phyloP scores from a whole-genome alignment of 2,888 invertebrate genomes.

The Pharmacophagus antenor region DNA sequence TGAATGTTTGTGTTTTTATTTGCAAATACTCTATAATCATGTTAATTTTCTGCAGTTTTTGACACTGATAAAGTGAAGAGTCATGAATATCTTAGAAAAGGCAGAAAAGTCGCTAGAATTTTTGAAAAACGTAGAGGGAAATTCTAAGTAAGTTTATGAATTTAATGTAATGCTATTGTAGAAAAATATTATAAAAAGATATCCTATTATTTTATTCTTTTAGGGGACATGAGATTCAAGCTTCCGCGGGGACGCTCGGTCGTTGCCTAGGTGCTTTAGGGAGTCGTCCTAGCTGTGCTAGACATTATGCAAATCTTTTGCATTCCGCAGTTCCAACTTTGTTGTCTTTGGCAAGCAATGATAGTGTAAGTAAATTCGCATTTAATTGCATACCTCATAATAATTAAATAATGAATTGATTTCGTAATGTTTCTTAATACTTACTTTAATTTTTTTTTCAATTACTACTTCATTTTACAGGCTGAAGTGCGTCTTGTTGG shows the following conservation, averaged over 20 bases:
- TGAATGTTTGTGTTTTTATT: constrained; percentile 41
- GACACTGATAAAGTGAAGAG: constrained; percentile 31
- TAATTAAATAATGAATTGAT: constrained; percentile 8
- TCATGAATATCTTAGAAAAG: constrained; percentile 74
- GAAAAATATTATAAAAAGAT: background rate
- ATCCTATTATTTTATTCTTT: constrained; percentile 15
- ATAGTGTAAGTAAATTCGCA: constrained; percentile 64
- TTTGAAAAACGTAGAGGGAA: constrained; percentile 63
- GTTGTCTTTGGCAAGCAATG: constrained; percentile 69
- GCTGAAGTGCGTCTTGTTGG: constrained; percentile 74
- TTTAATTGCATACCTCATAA: background rate
- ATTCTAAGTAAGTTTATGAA: constrained; percentile 56
- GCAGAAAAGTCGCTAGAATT: constrained; percentile 74
- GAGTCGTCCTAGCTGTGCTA: constrained; percentile 63
- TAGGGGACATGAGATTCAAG: constrained; percentile 71
- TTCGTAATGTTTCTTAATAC: constrained; percentile 12
- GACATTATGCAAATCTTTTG: constrained; percentile 68
- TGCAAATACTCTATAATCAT: constrained; percentile 40
- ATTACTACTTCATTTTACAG: constrained; percentile 44
- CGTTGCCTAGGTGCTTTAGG: constrained; percentile 70
- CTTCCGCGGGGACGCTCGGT: constrained; percentile 69
- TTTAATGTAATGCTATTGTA: constrained; percentile 17
- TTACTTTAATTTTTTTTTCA: constrained; percentile 6
- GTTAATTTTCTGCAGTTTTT: constrained; percentile 33
- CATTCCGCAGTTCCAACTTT: constrained; percentile 67